Percentiles rank a stretch among this genome's conserved stretches.
Conservation (phyloP, 1,140 invertebrate genomes). For the Drosophila kurseongensis region DNA sequence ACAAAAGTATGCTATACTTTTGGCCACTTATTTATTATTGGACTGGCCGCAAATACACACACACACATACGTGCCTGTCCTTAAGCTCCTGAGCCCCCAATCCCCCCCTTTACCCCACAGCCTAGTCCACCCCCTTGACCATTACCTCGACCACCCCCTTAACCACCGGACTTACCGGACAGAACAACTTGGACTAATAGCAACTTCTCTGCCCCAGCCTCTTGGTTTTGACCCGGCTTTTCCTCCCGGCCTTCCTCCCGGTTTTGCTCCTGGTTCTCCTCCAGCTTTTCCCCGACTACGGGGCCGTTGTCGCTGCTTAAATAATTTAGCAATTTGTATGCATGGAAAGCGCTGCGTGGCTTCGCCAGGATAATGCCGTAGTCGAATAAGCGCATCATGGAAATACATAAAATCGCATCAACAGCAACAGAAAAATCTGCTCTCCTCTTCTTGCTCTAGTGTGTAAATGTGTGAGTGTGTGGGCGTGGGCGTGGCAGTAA, state of each 20-base stretch:
- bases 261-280: background rate
- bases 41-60: conserved; percentile 23
- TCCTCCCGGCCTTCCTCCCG: conserved; percentile 1
- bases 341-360: conserved; percentile 76
- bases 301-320: conserved; percentile 61
- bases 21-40: conserved; percentile 81
- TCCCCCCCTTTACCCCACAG: too few species aligned
- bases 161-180: conserved; percentile 51
- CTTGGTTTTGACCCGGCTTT: background rate
- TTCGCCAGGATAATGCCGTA: conserved; percentile 66
- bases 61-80: conserved; percentile 34
- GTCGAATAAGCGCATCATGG: conserved; percentile 80
- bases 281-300: conserved; percentile 1
- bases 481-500: conserved; percentile 25
- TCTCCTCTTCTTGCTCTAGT: background rate
- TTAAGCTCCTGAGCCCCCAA: conserved; percentile 34
- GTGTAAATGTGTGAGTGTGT: background rate
- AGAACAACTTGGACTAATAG: conserved; percentile 74
- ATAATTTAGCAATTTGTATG: conserved; percentile 83
- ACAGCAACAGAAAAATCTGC: conserved; percentile 46
- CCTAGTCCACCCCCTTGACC: too few species aligned
- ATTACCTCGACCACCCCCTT: background rate
- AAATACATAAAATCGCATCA: conserved; percentile 81
- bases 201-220: conserved; percentile 20
- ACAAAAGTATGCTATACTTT: conserved; percentile 68